Evolutionary conservation across 2,113 vertebrate genomes (phyloP).

Genomic region (Cololabis saira): DNA sequence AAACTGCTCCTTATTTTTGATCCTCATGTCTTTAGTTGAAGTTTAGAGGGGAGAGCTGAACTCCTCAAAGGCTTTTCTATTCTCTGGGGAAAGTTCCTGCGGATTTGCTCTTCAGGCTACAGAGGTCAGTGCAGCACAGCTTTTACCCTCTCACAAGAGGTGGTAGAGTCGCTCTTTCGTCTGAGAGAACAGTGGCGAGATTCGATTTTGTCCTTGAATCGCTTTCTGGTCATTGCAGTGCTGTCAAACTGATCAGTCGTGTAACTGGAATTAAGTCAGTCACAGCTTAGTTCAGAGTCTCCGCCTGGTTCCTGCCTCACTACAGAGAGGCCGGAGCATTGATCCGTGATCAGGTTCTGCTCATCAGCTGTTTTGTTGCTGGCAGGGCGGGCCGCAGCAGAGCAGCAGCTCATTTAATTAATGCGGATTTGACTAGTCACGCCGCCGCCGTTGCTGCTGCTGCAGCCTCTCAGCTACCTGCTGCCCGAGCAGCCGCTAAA

Average conservation of each 20-base stretch:
- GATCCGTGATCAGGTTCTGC: constrained; percentile 65
- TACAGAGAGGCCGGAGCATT: constrained; percentile 49
- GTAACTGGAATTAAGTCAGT: constrained; percentile 55
- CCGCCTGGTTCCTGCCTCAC: constrained; percentile 19
- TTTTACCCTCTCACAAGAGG: not conserved
- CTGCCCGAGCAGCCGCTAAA: constrained; percentile 28
- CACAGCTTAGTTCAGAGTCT: constrained; percentile 20
- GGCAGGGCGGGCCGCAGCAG: constrained; percentile 34
- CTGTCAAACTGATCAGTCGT: constrained; percentile 47
- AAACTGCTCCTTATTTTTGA: too few species aligned
- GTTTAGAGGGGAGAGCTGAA: not conserved
- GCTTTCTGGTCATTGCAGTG: constrained; percentile 19
- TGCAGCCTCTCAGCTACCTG: constrained; percentile 51
- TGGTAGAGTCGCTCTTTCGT: constrained; percentile 20
- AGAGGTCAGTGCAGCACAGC: constrained; percentile 40
- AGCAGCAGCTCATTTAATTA: constrained; percentile 60
- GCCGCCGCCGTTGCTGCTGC: constrained; percentile 38
- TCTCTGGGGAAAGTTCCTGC: not conserved
- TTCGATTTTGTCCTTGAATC: constrained; percentile 43
- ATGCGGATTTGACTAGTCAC: constrained; percentile 58
- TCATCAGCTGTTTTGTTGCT: constrained; percentile 67
- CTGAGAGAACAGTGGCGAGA: not conserved
- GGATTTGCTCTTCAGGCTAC: constrained; percentile 2
- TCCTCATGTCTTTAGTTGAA: too few species aligned
- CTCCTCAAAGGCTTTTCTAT: not conserved